phyloP scores from a whole-genome alignment of 2,797 vertebrate genomes.

The Falco biarmicus region DNA sequence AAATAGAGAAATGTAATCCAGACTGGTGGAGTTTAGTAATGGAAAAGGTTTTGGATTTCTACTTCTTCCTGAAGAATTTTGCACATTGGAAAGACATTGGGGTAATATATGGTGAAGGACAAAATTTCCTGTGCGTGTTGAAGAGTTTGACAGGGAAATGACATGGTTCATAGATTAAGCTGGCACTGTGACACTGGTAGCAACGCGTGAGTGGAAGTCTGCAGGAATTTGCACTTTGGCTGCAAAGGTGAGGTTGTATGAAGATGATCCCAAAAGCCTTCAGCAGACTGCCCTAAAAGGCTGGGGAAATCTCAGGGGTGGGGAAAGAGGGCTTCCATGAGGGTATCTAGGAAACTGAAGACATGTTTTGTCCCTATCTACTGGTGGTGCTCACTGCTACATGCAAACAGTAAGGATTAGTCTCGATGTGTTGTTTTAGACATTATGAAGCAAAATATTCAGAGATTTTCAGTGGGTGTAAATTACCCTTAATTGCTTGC shows the following conservation, averaged over 20 bases:
- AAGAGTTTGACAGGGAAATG: neutral
- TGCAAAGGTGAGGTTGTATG: neutral
- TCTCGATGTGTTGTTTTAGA: neutral
- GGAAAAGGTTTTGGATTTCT: neutral
- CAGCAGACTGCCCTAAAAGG: neutral
- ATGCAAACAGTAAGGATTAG: neutral
- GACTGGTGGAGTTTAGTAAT: neutral
- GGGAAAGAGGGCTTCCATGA: neutral
- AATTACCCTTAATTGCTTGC: slow-evolving; percentile 59
- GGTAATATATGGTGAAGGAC: neutral
- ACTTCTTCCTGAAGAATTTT: neutral
- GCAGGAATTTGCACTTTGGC: slow-evolving; percentile 2
- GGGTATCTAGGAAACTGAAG: neutral
- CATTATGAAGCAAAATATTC: slow-evolving; percentile 58
- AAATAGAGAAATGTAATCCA: neutral
- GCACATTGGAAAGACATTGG: neutral
- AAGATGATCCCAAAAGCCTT: neutral
- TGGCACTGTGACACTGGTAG: neutral
- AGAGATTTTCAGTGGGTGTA: slow-evolving; percentile 60
- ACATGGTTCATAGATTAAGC: neutral
- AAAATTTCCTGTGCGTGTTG: neutral
- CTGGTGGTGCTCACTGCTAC: neutral
- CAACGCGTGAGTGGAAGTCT: neutral
- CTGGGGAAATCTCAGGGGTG: neutral
- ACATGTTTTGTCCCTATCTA: neutral